These are phyloP conservation scores for sheep (Ovis aries) DNA, from an alignment of 2,113 vertebrate species.

Conservation along the genomic window ARS-UI_Ramb_v3.0 NC_056069.1:4199001-4199500, in stretches of 20 bases:
- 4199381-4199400: neutral
- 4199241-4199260: neutral
- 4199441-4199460: neutral
- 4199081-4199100: neutral
- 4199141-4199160: neutral
- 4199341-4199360: neutral
- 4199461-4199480: neutral
- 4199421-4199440: neutral
- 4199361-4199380: neutral
- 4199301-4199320: neutral
- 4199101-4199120: neutral
- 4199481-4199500: neutral
- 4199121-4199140: neutral
- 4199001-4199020: neutral
- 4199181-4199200: neutral
- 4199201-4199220: neutral
- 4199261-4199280: neutral
- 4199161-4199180: neutral
- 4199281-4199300: neutral
- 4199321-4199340: neutral
- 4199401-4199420: neutral
- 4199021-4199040: neutral
- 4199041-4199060: neutral
- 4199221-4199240: no score
- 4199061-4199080: neutral